Evolutionary conservation across 35 echinoderm and acorn worm species (phyloP).

Genomic region (Eucidaris tribuloides): DNA sequence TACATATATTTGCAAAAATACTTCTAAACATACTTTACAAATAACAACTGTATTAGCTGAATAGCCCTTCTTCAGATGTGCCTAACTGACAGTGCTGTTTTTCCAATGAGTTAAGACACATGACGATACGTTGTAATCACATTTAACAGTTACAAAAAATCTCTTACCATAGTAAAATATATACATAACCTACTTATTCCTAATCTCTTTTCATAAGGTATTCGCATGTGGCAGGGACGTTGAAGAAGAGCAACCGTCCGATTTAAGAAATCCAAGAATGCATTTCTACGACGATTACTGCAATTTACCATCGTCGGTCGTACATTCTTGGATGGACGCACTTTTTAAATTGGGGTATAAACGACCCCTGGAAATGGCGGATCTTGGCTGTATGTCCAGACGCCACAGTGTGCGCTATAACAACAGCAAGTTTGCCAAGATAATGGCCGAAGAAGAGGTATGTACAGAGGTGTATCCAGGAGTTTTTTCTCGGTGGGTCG

Average conservation of each 20-base stretch:
- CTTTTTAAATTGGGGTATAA: constrained; percentile 80
- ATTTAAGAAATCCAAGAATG: constrained; percentile 70
- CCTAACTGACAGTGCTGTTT: not conserved
- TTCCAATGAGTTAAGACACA: not conserved
- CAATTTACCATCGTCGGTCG: constrained; percentile 55
- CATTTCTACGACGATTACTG: constrained; percentile 64
- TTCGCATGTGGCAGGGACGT: not conserved
- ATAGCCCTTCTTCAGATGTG: too few species aligned
- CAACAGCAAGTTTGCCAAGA: constrained; percentile 51
- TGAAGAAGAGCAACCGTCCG: constrained; percentile 28
- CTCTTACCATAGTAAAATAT: not conserved
- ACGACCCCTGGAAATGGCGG: constrained; percentile 52
- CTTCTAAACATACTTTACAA: too few species aligned
- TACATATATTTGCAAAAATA: too few species aligned
- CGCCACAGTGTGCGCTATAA: constrained; percentile 51
- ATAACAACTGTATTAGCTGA: too few species aligned
- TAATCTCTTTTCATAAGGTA: not conserved
- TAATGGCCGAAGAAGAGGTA: constrained; percentile 67
- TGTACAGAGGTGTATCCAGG: too few species aligned
- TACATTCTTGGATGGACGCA: constrained; percentile 86
- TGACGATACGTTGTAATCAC: not conserved
- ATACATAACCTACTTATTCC: not conserved
- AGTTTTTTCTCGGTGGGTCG: too few species aligned
- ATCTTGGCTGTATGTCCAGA: constrained; percentile 65
- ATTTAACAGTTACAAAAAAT: not conserved